These are phyloP conservation scores for Oncorhynchus keta DNA, from an alignment of 2,113 vertebrate genomes.

Conservation along the genomic window DNA sequence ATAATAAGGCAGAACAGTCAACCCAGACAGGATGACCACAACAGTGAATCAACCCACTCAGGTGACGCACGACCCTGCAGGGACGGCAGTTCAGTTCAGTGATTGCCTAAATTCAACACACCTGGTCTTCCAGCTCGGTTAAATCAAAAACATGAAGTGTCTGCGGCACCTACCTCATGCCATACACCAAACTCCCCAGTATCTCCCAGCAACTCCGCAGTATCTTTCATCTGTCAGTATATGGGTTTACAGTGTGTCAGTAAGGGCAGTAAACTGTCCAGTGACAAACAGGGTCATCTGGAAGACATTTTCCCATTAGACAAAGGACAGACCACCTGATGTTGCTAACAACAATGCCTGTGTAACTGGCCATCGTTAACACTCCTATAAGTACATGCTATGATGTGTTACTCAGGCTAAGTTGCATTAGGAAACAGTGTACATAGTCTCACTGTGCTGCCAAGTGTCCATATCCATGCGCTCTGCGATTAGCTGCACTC, in stretches of 20 bases:
- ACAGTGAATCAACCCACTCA: too few species aligned
- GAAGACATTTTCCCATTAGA: conserved; percentile 45
- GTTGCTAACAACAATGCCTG: conserved; percentile 39
- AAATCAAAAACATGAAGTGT: too few species aligned
- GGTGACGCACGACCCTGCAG: too few species aligned
- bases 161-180: too few species aligned
- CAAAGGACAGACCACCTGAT: conserved; percentile 47
- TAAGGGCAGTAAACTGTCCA: too few species aligned
- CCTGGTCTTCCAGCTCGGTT: too few species aligned
- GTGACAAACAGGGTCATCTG: conserved; percentile 44
- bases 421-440: conserved; percentile 34
- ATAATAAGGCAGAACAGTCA: too few species aligned
- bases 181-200: background rate
- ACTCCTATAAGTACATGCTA: conserved; percentile 64
- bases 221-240: background rate
- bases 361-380: conserved; percentile 70
- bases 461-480: background rate
- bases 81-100: too few species aligned
- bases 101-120: too few species aligned
- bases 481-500: background rate
- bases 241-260: background rate
- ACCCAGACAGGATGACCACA: too few species aligned
- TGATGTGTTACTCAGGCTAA: conserved; percentile 64
- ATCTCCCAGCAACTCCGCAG: background rate
- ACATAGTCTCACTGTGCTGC: background rate